A percentile compares a stretch with the other conserved stretches of the same genome.
phyloP scores from a whole-genome alignment of 2,113 vertebrate genomes.

The Gallinago jamesoni region DNA sequence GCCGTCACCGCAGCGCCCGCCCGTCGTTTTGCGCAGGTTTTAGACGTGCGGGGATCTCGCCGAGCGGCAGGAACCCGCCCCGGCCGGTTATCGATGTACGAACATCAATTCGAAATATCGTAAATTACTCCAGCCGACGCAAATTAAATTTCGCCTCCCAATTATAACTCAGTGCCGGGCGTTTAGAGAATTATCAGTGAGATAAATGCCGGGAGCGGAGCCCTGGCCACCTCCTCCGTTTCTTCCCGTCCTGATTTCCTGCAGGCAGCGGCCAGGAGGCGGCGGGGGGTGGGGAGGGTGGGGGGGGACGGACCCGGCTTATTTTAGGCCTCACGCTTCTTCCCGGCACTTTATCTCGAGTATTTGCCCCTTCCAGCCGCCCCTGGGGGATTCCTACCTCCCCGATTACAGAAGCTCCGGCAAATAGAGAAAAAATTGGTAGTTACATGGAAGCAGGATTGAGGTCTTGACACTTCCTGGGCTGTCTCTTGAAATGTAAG shows the following conservation, averaged over 20 bases:
- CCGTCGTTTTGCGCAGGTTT: neutral
- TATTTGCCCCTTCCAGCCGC: conserved; percentile 22
- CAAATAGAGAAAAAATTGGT: conserved; percentile 64
- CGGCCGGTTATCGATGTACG: neutral
- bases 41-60: conserved; percentile 6
- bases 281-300: neutral
- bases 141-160: conserved; percentile 32
- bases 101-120: conserved; percentile 12
- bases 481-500: conserved; percentile 66
- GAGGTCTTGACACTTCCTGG: conserved; percentile 70
- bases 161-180: conserved; percentile 12
- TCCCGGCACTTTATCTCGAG: conserved; percentile 26
- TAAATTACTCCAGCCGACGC: conserved; percentile 28
- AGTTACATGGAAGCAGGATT: conserved; percentile 64
- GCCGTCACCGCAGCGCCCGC: neutral
- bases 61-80: neutral
- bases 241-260: neutral
- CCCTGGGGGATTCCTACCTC: conserved; percentile 28
- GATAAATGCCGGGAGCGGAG: neutral
- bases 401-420: conserved; percentile 52
- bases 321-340: neutral
- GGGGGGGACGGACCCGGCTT: neutral
- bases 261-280: neutral
- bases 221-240: neutral
- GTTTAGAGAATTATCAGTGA: neutral